These are phyloP conservation scores for Mylabris phalerata DNA, from an alignment of 1,140 invertebrate genomes.

Conservation along the genomic window DNA sequence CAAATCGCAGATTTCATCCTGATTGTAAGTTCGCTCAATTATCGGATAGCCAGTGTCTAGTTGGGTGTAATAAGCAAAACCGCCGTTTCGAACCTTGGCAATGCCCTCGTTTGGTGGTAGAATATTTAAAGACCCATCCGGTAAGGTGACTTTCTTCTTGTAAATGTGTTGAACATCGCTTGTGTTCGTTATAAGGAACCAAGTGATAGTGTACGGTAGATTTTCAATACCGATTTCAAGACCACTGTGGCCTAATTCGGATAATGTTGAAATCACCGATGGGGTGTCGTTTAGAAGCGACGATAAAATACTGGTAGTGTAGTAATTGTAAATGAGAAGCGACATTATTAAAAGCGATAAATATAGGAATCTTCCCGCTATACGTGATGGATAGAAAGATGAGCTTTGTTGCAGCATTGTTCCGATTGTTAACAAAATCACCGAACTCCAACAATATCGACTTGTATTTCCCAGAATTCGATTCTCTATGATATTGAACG, in stretches of 20 bases:
- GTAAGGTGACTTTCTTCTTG: slow-evolving; percentile 5
- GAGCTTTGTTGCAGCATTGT: slow-evolving; percentile 26
- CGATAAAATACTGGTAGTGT: slow-evolving; percentile 41
- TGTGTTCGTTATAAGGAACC: slow-evolving; percentile 18
- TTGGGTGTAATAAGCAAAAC: slow-evolving; percentile 47
- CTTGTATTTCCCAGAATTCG: not conserved
- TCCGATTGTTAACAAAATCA: slow-evolving; percentile 20
- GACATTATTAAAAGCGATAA: slow-evolving; percentile 35
- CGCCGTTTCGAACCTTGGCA: slow-evolving; percentile 22
- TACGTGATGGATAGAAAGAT: slow-evolving; percentile 21
- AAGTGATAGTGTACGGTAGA: slow-evolving; percentile 27
- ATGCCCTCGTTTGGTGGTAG: slow-evolving; percentile 17
- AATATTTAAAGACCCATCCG: slow-evolving; percentile 3
- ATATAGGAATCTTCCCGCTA: slow-evolving; percentile 32
- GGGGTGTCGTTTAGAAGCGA: slow-evolving; percentile 33
- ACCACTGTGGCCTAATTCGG: slow-evolving; percentile 28
- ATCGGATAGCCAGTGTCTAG: slow-evolving; percentile 44
- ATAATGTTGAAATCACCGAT: slow-evolving; percentile 22
- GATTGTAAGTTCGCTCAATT: slow-evolving; percentile 42
- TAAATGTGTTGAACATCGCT: slow-evolving; percentile 12
- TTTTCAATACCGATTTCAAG: slow-evolving; percentile 28
- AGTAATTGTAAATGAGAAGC: slow-evolving; percentile 39
- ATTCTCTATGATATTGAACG: slow-evolving; percentile 17
- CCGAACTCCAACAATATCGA: slow-evolving; percentile 16
- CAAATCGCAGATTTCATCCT: slow-evolving; percentile 44